Evolutionary conservation across 2,113 vertebrate species (phyloP), one percentile per base, ranked within the genome.

Genomic region (Sander lucioperca): DNA sequence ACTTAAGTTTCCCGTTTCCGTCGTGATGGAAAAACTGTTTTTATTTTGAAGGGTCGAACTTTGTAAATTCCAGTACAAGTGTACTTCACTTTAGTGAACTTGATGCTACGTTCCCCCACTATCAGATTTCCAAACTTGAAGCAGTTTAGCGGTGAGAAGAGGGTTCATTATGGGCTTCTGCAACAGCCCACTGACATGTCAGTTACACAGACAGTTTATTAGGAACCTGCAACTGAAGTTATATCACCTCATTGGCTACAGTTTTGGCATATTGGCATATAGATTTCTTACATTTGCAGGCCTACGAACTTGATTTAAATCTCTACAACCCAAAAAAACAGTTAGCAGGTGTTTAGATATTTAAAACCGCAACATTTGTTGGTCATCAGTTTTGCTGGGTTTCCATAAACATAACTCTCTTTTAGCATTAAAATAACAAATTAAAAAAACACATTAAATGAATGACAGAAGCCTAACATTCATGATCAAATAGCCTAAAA

Each of bases 61-160:
- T n/a, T 0, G 0, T 5, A 2, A 7, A 0, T 80, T 86, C 77
- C 85, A n/a, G 62, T 23, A 6, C 0, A 1, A 0, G 0, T 48
- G 0, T 5, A 0, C 0, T 2, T 53, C 5, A 79, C 14, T 58
- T 27, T 1, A 2, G 47, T 0, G 0, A 53, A 45, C 82, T 85
- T 89, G 16, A 88, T 2, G 0, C 5, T 2, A 2, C 27, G 5
- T 51, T 45, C 14, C 53, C 66, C 68, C 68, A 5, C 59, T 86
- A 77, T 94, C 89, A 87, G 21, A 80, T 94, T 93, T 89, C 89
- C 61, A 68, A 79, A 86, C 10, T 84, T 89, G 80, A 70, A 89
- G n/a, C 68, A 53, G 80, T 89, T 84, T 11, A 59, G 50, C 3
- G 33, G 62, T 57, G 73, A 30, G 68, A 50, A 25, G 71, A 2